A percentile compares a stretch with the other conserved stretches of the same genome.
phyloP scores from a whole-genome alignment of 2,888 invertebrate species.

The Didymodactylos carnosus region DNA sequence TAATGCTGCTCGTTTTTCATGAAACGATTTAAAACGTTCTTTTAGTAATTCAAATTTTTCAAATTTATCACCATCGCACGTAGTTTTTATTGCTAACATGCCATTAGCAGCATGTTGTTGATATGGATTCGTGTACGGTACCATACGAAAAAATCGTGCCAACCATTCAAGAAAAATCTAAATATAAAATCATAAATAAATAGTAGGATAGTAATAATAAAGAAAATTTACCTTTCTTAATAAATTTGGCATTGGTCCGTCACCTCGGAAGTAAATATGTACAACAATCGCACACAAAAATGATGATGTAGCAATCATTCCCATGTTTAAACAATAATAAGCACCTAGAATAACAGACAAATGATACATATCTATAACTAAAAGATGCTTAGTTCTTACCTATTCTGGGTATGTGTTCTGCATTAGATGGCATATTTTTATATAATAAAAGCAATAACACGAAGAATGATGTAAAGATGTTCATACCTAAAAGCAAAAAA shows the following conservation, averaged over 20 bases:
- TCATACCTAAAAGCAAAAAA: constrained; percentile 26
- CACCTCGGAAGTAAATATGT: constrained; percentile 31
- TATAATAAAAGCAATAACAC: constrained; percentile 30
- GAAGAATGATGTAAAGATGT: constrained; percentile 34
- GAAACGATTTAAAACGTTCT: constrained; percentile 11
- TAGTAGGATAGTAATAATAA: neutral
- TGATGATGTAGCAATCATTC: constrained; percentile 33
- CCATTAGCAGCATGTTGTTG: neutral
- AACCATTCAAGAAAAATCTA: constrained; percentile 11
- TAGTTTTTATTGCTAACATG: neutral
- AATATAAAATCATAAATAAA: neutral
- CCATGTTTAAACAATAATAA: constrained; percentile 34
- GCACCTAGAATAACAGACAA: constrained; percentile 27
- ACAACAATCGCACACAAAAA: constrained; percentile 32
- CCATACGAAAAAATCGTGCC: constrained; percentile 10
- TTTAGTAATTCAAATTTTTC: constrained; percentile 13
- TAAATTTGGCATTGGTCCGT: constrained; percentile 17
- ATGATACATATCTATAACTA: neutral
- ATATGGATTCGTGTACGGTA: neutral
- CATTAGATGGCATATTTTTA: constrained; percentile 31
- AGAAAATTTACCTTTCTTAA: neutral
- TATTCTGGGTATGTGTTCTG: constrained; percentile 24
- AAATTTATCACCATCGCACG: constrained; percentile 11
- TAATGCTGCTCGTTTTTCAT: neutral
- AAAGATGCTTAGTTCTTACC: constrained; percentile 19